Conservation (phyloP, 1,140 invertebrate species). For the Lucilia sericata region DNA sequence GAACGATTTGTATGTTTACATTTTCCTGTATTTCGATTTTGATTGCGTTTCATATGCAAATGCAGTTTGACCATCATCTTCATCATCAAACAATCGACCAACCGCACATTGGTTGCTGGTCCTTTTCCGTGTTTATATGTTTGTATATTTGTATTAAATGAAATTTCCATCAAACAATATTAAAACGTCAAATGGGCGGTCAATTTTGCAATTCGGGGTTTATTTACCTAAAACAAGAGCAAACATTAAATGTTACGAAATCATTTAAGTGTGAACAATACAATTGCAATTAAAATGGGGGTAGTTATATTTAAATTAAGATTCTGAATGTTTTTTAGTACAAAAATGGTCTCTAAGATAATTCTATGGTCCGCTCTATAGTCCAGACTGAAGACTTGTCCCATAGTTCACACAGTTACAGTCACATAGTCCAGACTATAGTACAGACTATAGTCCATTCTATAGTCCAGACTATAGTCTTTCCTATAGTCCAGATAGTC, state of each 20-base stretch:
- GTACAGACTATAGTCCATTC: too few relatives aligned
- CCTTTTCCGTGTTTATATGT: neutral
- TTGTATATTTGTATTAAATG: neutral
- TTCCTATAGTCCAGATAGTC: too few relatives aligned
- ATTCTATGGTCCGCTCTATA: too few relatives aligned
- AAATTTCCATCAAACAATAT: constrained; percentile 36
- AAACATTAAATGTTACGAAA: constrained; percentile 4
- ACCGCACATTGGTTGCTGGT: neutral
- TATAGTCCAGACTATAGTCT: too few relatives aligned
- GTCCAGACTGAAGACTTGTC: too few relatives aligned
- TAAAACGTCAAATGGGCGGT: constrained; percentile 37
- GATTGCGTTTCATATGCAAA: constrained; percentile 45
- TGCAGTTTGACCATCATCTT: constrained; percentile 32
- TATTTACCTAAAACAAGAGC: constrained; percentile 7
- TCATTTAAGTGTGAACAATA: constrained; percentile 19
- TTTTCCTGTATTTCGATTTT: constrained; percentile 40
- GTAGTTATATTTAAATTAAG: neutral
- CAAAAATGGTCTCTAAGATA: too few relatives aligned
- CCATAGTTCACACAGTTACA: too few relatives aligned
- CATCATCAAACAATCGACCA: constrained; percentile 1
- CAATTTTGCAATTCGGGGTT: constrained; percentile 12
- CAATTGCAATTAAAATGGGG: constrained; percentile 9
- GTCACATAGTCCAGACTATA: too few relatives aligned
- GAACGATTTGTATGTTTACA: neutral
- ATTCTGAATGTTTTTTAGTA: too few relatives aligned